phyloP scores from a whole-genome alignment of 2,888 invertebrate species.

The Acronicta aceris region DNA sequence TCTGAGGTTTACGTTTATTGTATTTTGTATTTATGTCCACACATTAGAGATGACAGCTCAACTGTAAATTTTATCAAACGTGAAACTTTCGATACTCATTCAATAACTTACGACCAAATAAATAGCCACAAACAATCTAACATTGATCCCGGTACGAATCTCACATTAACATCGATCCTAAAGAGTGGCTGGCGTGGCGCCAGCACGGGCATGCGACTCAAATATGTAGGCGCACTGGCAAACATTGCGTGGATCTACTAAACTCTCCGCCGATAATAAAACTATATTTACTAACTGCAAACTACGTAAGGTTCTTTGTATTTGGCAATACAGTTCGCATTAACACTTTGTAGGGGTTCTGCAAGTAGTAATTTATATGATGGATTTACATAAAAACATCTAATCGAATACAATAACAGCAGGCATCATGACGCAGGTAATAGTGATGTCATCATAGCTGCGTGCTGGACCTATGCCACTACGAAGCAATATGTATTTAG shows the following conservation, averaged over 20 bases:
- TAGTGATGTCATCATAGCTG: constrained; percentile 49
- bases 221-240: constrained; percentile 59
- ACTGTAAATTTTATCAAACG: not conserved
- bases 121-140: constrained; percentile 34
- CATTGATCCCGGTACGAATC: constrained; percentile 22
- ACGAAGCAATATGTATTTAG: constrained; percentile 21
- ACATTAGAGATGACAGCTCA: constrained; percentile 5
- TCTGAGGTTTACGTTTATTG: constrained; percentile 2
- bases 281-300: constrained; percentile 64
- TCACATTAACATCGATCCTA: constrained; percentile 42
- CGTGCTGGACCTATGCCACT: constrained; percentile 59
- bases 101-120: constrained; percentile 20
- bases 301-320: constrained; percentile 46
- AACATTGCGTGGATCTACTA: constrained; percentile 57
- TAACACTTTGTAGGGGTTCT: constrained; percentile 11
- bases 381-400: not conserved
- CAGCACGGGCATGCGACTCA: constrained; percentile 45
- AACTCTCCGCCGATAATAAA: constrained; percentile 61
- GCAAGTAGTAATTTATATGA: not conserved
- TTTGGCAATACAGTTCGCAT: constrained; percentile 47
- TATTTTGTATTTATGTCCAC: not conserved
- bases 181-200: constrained; percentile 47
- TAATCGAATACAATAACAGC: not conserved
- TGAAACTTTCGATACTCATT: constrained; percentile 4
- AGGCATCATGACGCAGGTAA: constrained; percentile 19